Percentiles rank a stretch among this genome's conserved stretches.
phyloP scores from a whole-genome alignment of 2,797 vertebrate genomes.

The Sciurus vulgaris region DNA sequence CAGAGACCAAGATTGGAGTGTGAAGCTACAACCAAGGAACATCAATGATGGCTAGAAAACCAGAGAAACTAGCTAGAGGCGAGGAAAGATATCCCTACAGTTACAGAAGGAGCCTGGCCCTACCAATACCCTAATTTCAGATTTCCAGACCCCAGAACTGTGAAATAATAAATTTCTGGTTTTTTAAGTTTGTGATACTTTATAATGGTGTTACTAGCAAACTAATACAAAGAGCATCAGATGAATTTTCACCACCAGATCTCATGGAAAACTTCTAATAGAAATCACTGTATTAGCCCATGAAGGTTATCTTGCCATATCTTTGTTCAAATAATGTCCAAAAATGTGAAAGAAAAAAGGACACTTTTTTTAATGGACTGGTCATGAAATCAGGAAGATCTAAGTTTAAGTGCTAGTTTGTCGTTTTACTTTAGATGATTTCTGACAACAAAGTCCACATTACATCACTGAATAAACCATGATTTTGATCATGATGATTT shows the following conservation, averaged over 20 bases:
- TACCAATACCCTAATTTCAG: not conserved
- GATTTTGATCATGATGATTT: not conserved
- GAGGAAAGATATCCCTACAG: not conserved
- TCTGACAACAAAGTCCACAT: not conserved
- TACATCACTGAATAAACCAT: not conserved
- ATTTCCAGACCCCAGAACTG: not conserved
- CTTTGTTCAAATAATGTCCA: not conserved
- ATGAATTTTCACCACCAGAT: not conserved
- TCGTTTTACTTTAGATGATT: not conserved
- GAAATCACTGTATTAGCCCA: not conserved
- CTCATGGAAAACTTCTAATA: not conserved
- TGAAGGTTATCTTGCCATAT: too few species aligned
- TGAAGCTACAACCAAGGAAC: not conserved
- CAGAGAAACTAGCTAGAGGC: not conserved
- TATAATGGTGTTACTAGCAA: not conserved
- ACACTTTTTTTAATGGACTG: not conserved
- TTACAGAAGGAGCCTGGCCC: not conserved
- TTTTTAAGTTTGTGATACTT: not conserved
- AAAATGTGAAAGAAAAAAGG: not conserved
- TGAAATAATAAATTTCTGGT: not conserved
- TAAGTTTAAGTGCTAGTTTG: not conserved
- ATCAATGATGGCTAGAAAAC: not conserved
- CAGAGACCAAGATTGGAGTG: not conserved
- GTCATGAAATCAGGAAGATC: not conserved
- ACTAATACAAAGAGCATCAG: not conserved